phyloP scores from a whole-genome alignment of 2,888 invertebrate species.

The Oxyteleia sp. region DNA sequence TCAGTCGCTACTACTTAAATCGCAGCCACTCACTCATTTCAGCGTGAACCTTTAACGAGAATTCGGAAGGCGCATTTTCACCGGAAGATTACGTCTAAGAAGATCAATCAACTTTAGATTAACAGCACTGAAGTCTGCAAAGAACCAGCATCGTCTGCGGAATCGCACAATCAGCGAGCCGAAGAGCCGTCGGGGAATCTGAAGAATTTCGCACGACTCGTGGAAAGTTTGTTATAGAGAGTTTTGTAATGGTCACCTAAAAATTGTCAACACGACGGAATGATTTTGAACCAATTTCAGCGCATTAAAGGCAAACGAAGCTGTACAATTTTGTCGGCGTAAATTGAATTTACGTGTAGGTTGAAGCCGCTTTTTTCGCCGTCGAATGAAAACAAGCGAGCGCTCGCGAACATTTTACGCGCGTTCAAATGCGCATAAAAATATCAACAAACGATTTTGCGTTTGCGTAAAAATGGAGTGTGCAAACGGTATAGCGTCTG shows the following conservation, averaged over 20 bases:
- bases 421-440: conserved; percentile 29
- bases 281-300: no score
- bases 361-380: conserved; percentile 1
- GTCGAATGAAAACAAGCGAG: neutral
- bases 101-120: neutral
- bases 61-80: neutral
- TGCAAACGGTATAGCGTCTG: conserved; percentile 14
- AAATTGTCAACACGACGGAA: neutral
- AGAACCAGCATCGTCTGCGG: conserved; percentile 16
- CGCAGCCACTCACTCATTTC: conserved; percentile 42
- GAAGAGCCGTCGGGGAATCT: neutral
- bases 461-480: conserved; percentile 55
- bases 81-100: neutral
- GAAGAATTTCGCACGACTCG: neutral
- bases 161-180: neutral
- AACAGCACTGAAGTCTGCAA: conserved; percentile 7
- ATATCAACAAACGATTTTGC: conserved; percentile 39
- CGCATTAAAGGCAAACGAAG: no score
- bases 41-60: neutral
- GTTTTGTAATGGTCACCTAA: conserved; percentile 21
- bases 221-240: neutral
- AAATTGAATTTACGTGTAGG: neutral
- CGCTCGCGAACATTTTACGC: conserved; percentile 18
- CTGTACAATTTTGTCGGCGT: neutral
- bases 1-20: conserved; percentile 53